Percentiles rank a stretch among this genome's conserved stretches.
These are phyloP conservation scores for Lerema accius DNA, from an alignment of 1,140 invertebrate genomes.

Conservation along the genomic window DNA sequence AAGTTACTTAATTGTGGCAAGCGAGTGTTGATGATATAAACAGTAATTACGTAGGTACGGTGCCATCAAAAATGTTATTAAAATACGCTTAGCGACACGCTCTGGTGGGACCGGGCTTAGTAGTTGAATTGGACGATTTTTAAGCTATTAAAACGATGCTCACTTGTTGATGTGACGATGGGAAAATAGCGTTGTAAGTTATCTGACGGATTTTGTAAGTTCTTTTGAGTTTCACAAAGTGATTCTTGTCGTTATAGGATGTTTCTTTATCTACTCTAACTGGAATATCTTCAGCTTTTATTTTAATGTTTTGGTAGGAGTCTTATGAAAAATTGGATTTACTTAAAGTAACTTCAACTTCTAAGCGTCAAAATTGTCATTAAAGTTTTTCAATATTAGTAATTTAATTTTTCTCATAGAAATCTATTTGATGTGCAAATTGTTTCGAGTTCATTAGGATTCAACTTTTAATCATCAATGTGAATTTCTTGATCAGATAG, in stretches of 20 bases:
- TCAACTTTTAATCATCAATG: no score
- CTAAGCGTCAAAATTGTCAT: no score
- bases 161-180: conserved; percentile 34
- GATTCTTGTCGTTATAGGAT: no score
- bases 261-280: not conserved
- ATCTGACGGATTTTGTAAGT: conserved; percentile 8
- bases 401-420: no score
- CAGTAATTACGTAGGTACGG: conserved; percentile 72
- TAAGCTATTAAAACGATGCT: conserved; percentile 30
- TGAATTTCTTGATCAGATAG: not conserved
- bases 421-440: no score
- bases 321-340: no score
- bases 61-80: conserved; percentile 76
- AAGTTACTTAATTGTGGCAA: conserved; percentile 75
- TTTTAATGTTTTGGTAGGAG: no score
- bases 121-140: conserved; percentile 20
- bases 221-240: not conserved
- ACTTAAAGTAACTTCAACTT: no score
- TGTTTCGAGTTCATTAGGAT: no score
- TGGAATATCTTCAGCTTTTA: not conserved
- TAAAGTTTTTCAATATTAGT: no score
- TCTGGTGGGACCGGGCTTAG: conserved; percentile 39
- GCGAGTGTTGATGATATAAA: conserved; percentile 77
- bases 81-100: conserved; percentile 74
- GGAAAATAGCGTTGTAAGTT: conserved; percentile 26